phyloP scores from a whole-genome alignment of 2,888 invertebrate genomes.

The Gasteruption jaculator region DNA sequence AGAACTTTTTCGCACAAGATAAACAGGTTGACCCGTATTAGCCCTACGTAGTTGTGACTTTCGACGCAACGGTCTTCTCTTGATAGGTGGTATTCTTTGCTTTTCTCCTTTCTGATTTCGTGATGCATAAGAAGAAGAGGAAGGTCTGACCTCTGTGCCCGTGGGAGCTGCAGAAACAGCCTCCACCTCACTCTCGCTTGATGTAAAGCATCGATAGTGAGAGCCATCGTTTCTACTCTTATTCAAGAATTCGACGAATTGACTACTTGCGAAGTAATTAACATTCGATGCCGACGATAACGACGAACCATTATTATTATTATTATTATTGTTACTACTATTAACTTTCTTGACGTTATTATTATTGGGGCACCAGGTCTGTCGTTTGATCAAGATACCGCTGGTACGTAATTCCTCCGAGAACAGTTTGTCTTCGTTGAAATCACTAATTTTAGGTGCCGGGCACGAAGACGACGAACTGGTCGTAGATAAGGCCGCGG shows the following conservation, averaged over 20 bases:
- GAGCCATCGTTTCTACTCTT: slow-evolving; percentile 25
- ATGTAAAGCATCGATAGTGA: slow-evolving; percentile 35
- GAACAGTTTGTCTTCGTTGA: slow-evolving; percentile 48
- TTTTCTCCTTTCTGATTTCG: too few relatives aligned
- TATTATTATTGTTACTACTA: too few relatives aligned
- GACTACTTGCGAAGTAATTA: slow-evolving; percentile 46
- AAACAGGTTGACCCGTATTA: slow-evolving; percentile 43
- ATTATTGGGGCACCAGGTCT: slow-evolving; percentile 30
- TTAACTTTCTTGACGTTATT: neutral
- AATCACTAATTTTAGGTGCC: slow-evolving; percentile 46
- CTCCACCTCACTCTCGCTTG: slow-evolving; percentile 41
- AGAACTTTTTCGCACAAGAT: slow-evolving; percentile 45
- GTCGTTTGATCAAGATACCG: slow-evolving; percentile 29
- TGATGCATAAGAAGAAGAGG: too few relatives aligned
- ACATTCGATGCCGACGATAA: slow-evolving; percentile 18
- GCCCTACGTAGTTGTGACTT: slow-evolving; percentile 42
- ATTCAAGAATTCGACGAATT: slow-evolving; percentile 41
- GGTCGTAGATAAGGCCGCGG: too few relatives aligned
- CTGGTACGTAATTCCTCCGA: slow-evolving; percentile 39
- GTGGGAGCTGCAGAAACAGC: too few relatives aligned
- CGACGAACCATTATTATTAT: slow-evolving; percentile 10
- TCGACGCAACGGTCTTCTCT: slow-evolving; percentile 42
- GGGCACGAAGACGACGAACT: slow-evolving; percentile 28
- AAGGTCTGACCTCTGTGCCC: too few relatives aligned
- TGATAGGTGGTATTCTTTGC: too few relatives aligned